phyloP scores from a whole-genome alignment of 2,797 vertebrate species.

The Dromococcyx pavoninus region DNA sequence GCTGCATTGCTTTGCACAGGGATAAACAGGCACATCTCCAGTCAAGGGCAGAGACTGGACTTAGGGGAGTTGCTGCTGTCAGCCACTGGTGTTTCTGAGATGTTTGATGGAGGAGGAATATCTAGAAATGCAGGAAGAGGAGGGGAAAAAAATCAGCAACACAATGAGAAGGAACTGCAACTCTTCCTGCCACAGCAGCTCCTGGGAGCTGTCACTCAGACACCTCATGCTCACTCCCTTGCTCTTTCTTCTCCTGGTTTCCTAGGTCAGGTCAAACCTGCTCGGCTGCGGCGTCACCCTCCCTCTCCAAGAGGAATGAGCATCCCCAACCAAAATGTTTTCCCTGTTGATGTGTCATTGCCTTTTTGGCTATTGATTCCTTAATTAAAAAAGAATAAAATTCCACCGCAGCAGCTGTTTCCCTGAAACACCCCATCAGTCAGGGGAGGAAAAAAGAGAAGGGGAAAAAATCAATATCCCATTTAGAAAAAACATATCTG shows the following conservation, averaged over 20 bases:
- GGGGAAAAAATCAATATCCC: background rate
- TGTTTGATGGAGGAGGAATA: background rate
- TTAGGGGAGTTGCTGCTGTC: background rate
- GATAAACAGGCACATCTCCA: background rate
- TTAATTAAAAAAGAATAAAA: constrained; percentile 36
- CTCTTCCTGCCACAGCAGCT: background rate
- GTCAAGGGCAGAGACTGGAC: background rate
- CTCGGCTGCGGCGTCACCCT: background rate
- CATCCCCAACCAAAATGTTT: background rate
- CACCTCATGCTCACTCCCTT: background rate
- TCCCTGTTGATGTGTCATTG: background rate
- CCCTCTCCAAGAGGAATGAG: background rate
- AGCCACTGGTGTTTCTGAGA: background rate
- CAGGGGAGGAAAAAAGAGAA: background rate
- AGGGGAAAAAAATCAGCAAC: too few relatives aligned
- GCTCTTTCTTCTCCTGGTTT: background rate
- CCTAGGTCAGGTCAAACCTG: background rate
- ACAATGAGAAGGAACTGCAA: background rate
- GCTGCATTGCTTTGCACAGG: background rate
- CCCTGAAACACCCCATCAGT: background rate
- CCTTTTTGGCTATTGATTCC: background rate
- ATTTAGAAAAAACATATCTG: background rate
- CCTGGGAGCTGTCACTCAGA: background rate
- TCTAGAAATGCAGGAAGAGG: background rate
- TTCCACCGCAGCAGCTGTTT: background rate